Percentiles rank a stretch among this genome's conserved stretches.
phyloP scores from a whole-genome alignment of 2,113 vertebrate species.

The Neotoma lepida region DNA sequence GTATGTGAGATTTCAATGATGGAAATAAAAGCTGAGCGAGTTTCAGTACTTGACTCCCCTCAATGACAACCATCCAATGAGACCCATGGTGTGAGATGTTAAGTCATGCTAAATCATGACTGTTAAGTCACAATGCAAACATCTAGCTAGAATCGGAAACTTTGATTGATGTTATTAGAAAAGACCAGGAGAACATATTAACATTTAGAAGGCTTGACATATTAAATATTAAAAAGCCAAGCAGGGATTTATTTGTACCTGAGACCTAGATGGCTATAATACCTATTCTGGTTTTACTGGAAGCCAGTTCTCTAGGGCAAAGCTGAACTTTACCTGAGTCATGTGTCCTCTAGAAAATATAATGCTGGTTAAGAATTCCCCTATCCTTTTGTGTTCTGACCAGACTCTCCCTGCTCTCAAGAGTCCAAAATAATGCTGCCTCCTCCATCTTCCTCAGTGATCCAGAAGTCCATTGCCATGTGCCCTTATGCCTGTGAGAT shows the following conservation, averaged over 20 bases:
- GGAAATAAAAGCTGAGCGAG: background rate
- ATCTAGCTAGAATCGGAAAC: background rate
- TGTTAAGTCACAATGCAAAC: background rate
- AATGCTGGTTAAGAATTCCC: background rate
- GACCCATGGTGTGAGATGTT: background rate
- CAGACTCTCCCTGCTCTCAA: background rate
- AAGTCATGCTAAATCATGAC: too few relatives aligned
- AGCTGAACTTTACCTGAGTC: background rate
- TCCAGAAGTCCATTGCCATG: background rate
- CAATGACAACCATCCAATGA: background rate
- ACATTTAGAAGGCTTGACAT: background rate
- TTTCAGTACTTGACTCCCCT: background rate
- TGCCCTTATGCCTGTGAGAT: background rate
- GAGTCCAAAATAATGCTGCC: background rate
- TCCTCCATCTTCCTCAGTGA: too few relatives aligned
- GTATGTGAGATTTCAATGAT: background rate
- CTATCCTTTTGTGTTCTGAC: background rate
- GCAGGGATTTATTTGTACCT: background rate
- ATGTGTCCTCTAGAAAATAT: background rate
- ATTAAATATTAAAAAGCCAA: background rate
- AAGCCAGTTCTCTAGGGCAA: background rate
- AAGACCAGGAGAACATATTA: background rate
- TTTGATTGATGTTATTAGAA: background rate
- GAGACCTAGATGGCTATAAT: background rate
- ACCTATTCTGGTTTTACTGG: background rate